phyloP scores from a whole-genome alignment of 2,797 vertebrate genomes.

The Channa striata region DNA sequence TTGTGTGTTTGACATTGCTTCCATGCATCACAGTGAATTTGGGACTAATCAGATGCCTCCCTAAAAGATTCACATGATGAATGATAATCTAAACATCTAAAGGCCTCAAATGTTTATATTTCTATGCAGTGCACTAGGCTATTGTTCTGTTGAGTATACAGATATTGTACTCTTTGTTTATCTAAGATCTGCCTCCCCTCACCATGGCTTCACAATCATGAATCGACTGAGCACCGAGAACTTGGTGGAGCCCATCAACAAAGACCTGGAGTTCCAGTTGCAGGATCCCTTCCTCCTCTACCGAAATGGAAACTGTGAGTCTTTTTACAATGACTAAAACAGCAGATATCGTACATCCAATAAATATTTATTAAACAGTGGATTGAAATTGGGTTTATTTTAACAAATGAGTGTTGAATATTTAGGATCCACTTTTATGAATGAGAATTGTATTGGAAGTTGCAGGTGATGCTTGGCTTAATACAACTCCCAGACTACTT shows the following conservation, averaged over 20 bases:
- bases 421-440: background rate
- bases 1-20: no score
- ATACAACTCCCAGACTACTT: background rate
- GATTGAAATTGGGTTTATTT: background rate
- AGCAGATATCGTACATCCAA: background rate
- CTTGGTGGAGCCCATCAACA: conserved; percentile 97
- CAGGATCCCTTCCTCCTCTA: conserved; percentile 98
- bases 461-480: background rate
- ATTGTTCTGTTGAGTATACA: background rate
- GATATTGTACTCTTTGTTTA: background rate
- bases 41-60: background rate
- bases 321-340: conserved; percentile 6
- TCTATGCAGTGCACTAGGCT: background rate
- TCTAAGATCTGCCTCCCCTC: conserved; percentile 93
- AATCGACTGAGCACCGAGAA: conserved; percentile 96
- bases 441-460: background rate
- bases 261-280: conserved; percentile 97
- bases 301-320: conserved; percentile 96
- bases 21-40: no score
- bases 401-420: background rate
- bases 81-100: background rate
- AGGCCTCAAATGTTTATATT: background rate
- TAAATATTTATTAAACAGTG: background rate
- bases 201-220: conserved; percentile 98
- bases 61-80: background rate